Evolutionary conservation across 2,113 vertebrate species (phyloP), one percentile per base, ranked within the genome.

Genomic region (Saccopteryx bilineata): DNA sequence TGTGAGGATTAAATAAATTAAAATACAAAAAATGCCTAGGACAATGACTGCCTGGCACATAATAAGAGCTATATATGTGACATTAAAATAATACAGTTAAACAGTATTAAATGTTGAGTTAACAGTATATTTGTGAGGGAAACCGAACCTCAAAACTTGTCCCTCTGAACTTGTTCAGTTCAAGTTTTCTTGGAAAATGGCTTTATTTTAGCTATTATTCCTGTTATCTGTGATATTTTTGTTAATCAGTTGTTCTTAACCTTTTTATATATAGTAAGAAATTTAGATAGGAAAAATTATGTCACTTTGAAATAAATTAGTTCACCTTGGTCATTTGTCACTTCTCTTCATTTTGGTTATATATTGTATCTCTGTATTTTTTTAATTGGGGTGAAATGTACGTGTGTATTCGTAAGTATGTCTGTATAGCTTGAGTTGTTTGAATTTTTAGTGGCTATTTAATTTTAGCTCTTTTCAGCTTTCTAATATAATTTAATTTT

Each of bases 401-500:
- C 31, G 14, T 74, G 12, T 90, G 18, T 58, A 6, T 76, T 96
- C 72, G 81, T 90, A 94, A 60, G n/a, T 85, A 33, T 93, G n/a
- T 58, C 11, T 48, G 66, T 60, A 17, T 74, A 63, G 24, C 60
- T 85, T 93, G 13, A 79, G 31, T 95, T 60, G 18, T 50, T 89
- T 80, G 21, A 69, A 23, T 61, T 81, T 95, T 96, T 84, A 88
- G n/a, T 88, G 28, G 31, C 6, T 93, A 18, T 71, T 23, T 96
- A 50, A 56, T 92, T 91, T 81, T 89, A 92, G 48, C 93, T 82
- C 21, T 95, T 91, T 60, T 72, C 33, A 83, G 3, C 90, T 97
- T 93, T 89, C 33, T 96, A 89, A 33, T 91, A 69, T 93, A 90
- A 79, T 56, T 94, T 90, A 91, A 78, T 61, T 86, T 93, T 95